Percentiles rank a stretch among this genome's conserved stretches.
Evolutionary conservation across 2,797 vertebrate species (phyloP).

Genomic region (Paguma larvata): DNA sequence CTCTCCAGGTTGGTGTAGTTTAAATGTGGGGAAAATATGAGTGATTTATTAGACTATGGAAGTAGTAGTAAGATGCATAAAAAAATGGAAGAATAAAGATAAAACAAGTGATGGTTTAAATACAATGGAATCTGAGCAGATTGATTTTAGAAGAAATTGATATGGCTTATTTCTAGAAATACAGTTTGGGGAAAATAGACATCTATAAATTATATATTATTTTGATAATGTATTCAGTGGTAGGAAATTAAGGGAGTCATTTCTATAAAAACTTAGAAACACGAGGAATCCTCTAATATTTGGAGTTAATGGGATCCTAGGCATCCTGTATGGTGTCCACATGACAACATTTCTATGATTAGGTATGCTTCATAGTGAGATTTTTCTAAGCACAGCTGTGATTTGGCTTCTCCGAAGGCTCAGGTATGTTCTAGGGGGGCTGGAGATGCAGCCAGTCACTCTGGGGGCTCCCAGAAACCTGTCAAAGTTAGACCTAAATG

Average conservation of each 20-base stretch:
- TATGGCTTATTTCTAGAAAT: background rate
- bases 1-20: background rate
- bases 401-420: background rate
- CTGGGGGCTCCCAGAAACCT: conserved; percentile 28
- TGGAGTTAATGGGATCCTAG: background rate
- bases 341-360: background rate
- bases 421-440: background rate
- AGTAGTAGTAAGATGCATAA: background rate
- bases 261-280: conserved; percentile 28
- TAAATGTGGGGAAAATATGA: background rate
- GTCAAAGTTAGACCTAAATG: conserved; percentile 70
- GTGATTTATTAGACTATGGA: background rate
- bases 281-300: background rate
- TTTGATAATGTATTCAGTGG: background rate
- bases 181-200: background rate
- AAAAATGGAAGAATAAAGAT: conserved; percentile 19
- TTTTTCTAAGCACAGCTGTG: background rate
- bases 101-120: background rate
- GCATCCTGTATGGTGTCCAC: background rate
- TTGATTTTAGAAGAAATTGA: background rate
- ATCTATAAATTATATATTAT: background rate
- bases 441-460: background rate
- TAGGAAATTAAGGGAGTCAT: conserved; percentile 14
- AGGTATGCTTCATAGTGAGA: background rate
- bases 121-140: background rate